Percentiles rank a stretch among this genome's conserved stretches.
phyloP scores from a whole-genome alignment of 2,888 invertebrate species.

The Xestoiulus laeticollis region DNA sequence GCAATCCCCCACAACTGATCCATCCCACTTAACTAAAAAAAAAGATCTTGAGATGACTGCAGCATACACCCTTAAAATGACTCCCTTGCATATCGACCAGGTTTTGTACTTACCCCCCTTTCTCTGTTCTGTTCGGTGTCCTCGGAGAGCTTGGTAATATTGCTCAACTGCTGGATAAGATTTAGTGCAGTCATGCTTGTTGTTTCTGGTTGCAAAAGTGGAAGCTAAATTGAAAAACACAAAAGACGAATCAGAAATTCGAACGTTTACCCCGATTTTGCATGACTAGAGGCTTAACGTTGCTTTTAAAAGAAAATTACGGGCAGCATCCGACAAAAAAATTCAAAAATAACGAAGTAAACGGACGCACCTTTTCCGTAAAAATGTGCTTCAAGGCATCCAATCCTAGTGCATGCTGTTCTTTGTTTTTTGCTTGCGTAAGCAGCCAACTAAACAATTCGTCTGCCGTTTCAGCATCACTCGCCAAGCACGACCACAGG shows the following conservation, averaged over 20 bases:
- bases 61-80: too few relatives aligned
- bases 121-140: background rate
- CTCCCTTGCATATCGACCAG: too few relatives aligned
- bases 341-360: background rate
- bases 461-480: slow-evolving; percentile 85
- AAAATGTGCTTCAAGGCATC: slow-evolving; percentile 89
- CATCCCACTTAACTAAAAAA: slow-evolving; percentile 75
- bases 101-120: background rate
- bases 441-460: slow-evolving; percentile 93
- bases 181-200: slow-evolving; percentile 92
- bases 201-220: slow-evolving; percentile 85
- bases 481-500: slow-evolving; percentile 89
- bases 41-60: background rate
- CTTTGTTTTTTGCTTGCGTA: slow-evolving; percentile 85
- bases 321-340: background rate
- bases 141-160: slow-evolving; percentile 77
- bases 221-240: slow-evolving; percentile 69
- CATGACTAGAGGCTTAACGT: too few relatives aligned
- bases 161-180: slow-evolving; percentile 89
- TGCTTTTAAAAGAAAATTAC: background rate
- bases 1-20: slow-evolving; percentile 96
- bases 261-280: too few relatives aligned
- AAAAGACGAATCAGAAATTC: background rate
- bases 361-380: slow-evolving; percentile 72
- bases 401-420: slow-evolving; percentile 88